phyloP scores from a whole-genome alignment of 2,888 invertebrate species.

The Ametastegia equiseti region DNA sequence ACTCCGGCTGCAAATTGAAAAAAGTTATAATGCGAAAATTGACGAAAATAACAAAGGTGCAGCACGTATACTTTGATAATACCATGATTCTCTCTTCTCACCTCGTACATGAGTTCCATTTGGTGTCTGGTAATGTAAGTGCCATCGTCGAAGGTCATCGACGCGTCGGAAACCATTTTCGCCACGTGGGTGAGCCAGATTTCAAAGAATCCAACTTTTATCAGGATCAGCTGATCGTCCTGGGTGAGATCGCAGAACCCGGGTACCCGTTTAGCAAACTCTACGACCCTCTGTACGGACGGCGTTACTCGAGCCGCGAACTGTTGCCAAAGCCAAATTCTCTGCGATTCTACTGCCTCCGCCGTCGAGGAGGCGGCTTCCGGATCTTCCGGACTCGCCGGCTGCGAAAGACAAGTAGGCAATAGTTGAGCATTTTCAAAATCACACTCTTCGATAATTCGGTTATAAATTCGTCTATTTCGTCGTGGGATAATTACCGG shows the following conservation, averaged over 20 bases:
- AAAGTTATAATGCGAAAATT: constrained; percentile 57
- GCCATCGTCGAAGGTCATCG: constrained; percentile 94
- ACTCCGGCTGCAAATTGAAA: constrained; percentile 90
- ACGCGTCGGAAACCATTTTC: constrained; percentile 85
- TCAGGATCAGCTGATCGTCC: constrained; percentile 97
- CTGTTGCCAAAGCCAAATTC: constrained; percentile 93
- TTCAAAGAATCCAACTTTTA: constrained; percentile 98
- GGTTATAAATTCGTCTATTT: neutral
- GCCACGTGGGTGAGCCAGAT: constrained; percentile 95
- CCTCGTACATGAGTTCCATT: constrained; percentile 92
- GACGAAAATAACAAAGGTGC: neutral
- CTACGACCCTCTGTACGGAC: constrained; percentile 94
- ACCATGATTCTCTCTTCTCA: constrained; percentile 75
- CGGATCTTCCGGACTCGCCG: constrained; percentile 73
- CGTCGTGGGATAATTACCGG: constrained; percentile 71
- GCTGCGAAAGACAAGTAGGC: constrained; percentile 61
- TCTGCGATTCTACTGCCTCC: constrained; percentile 84
- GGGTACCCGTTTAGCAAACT: constrained; percentile 96
- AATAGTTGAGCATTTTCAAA: no score
- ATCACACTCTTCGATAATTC: neutral
- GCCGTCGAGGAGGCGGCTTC: constrained; percentile 81
- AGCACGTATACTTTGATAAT: neutral
- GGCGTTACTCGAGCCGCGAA: constrained; percentile 92
- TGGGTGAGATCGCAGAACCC: constrained; percentile 94
- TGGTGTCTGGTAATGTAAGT: constrained; percentile 89